Evolutionary conservation across 2,113 vertebrate genomes (phyloP), one percentile per base, ranked within the genome.

Genomic region (Apteryx mantelli): DNA sequence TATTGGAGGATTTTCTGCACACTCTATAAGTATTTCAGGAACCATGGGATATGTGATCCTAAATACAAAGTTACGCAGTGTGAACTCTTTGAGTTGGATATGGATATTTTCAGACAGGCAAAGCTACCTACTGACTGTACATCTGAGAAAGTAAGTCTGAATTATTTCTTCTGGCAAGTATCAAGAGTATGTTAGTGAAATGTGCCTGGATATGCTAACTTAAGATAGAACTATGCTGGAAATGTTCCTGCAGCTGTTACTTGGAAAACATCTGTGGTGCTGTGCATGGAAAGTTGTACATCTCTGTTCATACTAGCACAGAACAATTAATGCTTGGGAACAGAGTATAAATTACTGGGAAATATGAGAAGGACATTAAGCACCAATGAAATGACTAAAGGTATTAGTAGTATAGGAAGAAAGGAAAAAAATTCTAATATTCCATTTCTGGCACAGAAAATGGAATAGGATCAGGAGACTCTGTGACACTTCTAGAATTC

Each of bases 181-280:
- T 30, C 44, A 9, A 5, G 69, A 58, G 55, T 13, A 21, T 46
- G 88, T 76, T 74, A 70, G 48, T 24, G 88, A 86, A 83, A 92
- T 48, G 75, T 71, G 94, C 86, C 87, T 95, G 84, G 69, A 55
- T 94, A 79, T 1, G 7, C 77, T 7, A 42, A 90, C 74, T 64
- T 24, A 58, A 81, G 81, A 87, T 44, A 55, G 81, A 96, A 9
- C 89, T 94, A 61, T 89, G 91, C 91, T 91, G 89, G 95, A 84
- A 94, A 94, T 92, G 60, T 68, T 79, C 78, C 79, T 61, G 95
- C 96, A 96, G 95, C 91, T 97, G 95, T 91, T 96, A 63, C 86
- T 94, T 42, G 84, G 84, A 82, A 87, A 96, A 96, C 94, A 89
- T 94, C 94, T 95, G 94, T 78, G 91, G 58, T 53, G 26, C 88